These are phyloP conservation scores for Platycercus adscitus DNA, from an alignment of 2,113 vertebrate genomes.

Conservation along the genomic window DNA sequence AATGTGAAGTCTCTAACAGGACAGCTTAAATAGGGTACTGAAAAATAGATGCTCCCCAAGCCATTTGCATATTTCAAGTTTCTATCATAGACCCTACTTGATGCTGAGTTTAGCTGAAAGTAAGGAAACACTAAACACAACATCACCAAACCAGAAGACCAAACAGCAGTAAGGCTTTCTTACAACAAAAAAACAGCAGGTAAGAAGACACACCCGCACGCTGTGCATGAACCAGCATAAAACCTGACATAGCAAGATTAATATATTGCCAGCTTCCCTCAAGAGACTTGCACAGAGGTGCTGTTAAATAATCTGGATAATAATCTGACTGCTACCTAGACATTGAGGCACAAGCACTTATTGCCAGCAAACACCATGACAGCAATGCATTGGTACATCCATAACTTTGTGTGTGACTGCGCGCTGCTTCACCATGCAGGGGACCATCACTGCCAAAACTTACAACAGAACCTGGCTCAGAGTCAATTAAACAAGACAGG, in stretches of 20 bases:
- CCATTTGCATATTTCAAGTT: background rate
- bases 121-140: background rate
- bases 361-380: background rate
- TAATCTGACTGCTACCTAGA: background rate
- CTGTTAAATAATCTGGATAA: background rate
- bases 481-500: background rate
- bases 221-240: background rate
- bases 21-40: background rate
- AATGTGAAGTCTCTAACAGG: background rate
- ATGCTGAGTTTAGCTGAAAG: background rate
- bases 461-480: background rate
- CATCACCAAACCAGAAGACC: background rate
- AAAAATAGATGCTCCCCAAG: background rate
- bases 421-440: background rate
- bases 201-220: background rate
- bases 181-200: background rate
- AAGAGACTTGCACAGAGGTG: background rate
- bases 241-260: background rate
- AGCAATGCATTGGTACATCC: background rate
- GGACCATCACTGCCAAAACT: background rate
- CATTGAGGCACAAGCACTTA: background rate
- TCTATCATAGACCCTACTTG: no score
- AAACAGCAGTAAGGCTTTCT: background rate
- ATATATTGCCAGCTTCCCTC: background rate
- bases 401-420: background rate